Conservation (phyloP, 2,888 invertebrate species). For the Phengaris arion region DNA sequence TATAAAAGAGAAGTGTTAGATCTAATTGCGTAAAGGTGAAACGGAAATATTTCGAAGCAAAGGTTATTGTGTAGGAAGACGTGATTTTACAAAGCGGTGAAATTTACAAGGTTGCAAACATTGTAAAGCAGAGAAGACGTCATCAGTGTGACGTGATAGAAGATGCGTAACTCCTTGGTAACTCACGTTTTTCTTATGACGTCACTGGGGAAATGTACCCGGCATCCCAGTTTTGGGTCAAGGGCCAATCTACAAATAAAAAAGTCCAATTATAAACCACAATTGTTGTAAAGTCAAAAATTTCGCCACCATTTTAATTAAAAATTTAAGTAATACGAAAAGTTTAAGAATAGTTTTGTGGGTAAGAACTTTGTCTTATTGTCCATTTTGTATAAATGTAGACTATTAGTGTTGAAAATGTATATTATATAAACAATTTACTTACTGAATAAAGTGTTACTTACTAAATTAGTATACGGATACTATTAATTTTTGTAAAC, state of each 20-base stretch:
- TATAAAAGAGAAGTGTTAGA: constrained; percentile 13
- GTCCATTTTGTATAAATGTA: background rate
- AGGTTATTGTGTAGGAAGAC: background rate
- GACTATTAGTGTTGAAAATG: no score
- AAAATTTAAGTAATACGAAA: constrained; percentile 2
- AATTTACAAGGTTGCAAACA: constrained; percentile 47
- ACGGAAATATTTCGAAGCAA: constrained; percentile 16
- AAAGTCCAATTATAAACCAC: constrained; percentile 47
- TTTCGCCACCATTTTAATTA: background rate
- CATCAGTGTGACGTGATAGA: constrained; percentile 46
- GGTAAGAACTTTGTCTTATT: background rate
- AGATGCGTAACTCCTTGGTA: constrained; percentile 45
- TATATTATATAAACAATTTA: no score
- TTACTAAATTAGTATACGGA: no score
- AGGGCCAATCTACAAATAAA: constrained; percentile 80
- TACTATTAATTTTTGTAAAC: no score
- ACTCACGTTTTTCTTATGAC: constrained; percentile 78
- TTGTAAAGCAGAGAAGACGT: constrained; percentile 33
- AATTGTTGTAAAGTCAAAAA: constrained; percentile 24
- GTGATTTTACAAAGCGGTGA: constrained; percentile 46
- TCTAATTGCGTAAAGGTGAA: background rate
- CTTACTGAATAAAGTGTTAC: no score
- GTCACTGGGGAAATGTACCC: constrained; percentile 77
- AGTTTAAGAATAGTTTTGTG: background rate
- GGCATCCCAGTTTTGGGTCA: constrained; percentile 76